Evolutionary conservation across 2,888 invertebrate genomes (phyloP), one percentile per base, ranked within the genome.

Genomic region (Caenorhabditis doughertyi): DNA sequence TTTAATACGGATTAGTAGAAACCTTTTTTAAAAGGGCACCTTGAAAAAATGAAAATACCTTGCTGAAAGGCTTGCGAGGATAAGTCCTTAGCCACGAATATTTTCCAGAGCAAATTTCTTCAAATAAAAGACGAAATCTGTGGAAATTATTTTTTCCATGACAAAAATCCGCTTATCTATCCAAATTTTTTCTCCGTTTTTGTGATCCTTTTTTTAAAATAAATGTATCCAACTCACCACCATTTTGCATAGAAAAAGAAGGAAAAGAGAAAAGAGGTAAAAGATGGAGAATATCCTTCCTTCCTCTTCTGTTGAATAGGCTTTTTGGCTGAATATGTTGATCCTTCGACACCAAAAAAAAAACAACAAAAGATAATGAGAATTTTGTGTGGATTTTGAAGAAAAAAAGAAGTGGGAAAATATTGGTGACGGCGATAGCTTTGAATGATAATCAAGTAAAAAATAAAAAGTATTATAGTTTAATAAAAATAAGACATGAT

Each of bases 281-380:
- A 68, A 55, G 18, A 55, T 32, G n/a, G 39, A 55, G 55, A 25
- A 55, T 65, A 27, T 62, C 44, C 44, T 65, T 65, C 35, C 16
- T 21, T 65, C 35, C 39, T 39, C 9, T 39, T 39, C 35, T 35
- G 25, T 49, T 25, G 23, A 13, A 42, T 39, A 23, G 23, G 18
- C 42, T 62, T 62, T 44, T 60, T 16, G 44, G n/a, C 39, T 44
- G 39, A 42, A 25, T 44, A 62, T 62, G 27, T 62, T 62, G 62
- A 62, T 62, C 27, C 62, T 58, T 23, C 35, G 21, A 67, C 35
- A 39, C 39, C 13, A 39, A 9, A 42, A 64, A 49, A 64, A 67
- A 39, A 67, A 29, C n/a, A 67, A 53, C 53, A 67, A 67, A 67
- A 67, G 67, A 67, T 67, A 67, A 67, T 67, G 67, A 67, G 53